phyloP scores from a whole-genome alignment of 1,140 invertebrate species.

The Tetraneura akinire region DNA sequence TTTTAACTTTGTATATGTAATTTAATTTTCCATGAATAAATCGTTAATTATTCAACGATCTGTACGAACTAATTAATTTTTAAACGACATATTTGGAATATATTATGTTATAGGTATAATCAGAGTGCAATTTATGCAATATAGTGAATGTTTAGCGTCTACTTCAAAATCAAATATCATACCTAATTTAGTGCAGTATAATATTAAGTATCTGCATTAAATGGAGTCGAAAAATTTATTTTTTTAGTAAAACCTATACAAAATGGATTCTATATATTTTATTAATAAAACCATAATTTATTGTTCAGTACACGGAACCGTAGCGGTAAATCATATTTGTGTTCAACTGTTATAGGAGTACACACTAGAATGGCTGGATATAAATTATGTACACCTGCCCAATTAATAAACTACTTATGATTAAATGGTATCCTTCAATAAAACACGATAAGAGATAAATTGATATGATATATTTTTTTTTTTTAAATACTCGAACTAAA shows the following conservation, averaged over 20 bases:
- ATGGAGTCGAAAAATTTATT: slow-evolving; percentile 25
- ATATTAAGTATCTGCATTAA: slow-evolving; percentile 24
- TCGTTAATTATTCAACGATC: too few relatives aligned
- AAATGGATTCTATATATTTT: slow-evolving; percentile 43
- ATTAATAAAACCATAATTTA: slow-evolving; percentile 47
- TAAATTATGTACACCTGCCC: slow-evolving; percentile 48
- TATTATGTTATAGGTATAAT: too few relatives aligned
- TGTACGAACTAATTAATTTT: too few relatives aligned
- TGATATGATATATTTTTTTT: too few relatives aligned
- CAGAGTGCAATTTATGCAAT: too few relatives aligned
- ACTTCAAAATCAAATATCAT: background rate
- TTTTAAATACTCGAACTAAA: too few relatives aligned
- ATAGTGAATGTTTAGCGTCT: background rate
- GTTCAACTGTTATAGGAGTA: slow-evolving; percentile 31
- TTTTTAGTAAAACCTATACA: slow-evolving; percentile 29
- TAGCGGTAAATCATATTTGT: slow-evolving; percentile 28
- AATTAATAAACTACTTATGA: slow-evolving; percentile 42
- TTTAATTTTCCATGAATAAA: too few relatives aligned
- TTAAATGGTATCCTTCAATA: slow-evolving; percentile 19
- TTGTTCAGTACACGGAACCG: background rate
- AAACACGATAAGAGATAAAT: too few relatives aligned
- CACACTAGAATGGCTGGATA: slow-evolving; percentile 4
- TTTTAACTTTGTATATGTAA: too few relatives aligned
- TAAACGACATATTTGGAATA: too few relatives aligned
- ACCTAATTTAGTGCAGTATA: slow-evolving; percentile 4